A percentile compares a stretch with the other conserved stretches of the same genome.
These are phyloP conservation scores for Drosophila emarginata DNA, from an alignment of 2,888 invertebrate genomes.

Conservation along the genomic window DNA sequence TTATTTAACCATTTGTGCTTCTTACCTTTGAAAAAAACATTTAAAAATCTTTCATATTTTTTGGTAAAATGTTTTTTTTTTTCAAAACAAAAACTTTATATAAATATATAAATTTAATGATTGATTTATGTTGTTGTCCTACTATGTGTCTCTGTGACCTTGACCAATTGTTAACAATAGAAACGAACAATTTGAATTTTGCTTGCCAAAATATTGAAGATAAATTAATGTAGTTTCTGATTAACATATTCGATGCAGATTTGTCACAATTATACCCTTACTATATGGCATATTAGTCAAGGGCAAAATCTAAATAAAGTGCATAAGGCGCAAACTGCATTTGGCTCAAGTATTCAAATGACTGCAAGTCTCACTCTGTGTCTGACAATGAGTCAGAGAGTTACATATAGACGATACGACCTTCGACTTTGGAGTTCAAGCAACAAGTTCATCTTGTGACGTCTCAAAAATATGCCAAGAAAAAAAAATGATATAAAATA, in stretches of 20 bases:
- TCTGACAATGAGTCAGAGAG: constrained; percentile 1
- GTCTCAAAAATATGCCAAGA: constrained; percentile 26
- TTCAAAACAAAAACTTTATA: too few relatives aligned
- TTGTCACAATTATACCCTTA: background rate
- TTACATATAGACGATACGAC: constrained; percentile 5
- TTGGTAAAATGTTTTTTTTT: too few relatives aligned
- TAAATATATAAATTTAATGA: too few relatives aligned
- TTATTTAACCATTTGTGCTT: too few relatives aligned
- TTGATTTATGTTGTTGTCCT: too few relatives aligned
- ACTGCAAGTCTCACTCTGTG: background rate
- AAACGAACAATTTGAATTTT: too few relatives aligned
- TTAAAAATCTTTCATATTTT: too few relatives aligned
- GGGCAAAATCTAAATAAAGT: background rate
- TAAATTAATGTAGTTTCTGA: background rate
- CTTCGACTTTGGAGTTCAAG: constrained; percentile 59
- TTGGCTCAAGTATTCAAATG: background rate
- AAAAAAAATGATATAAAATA: background rate
- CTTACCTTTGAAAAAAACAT: too few relatives aligned
- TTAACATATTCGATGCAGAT: background rate
- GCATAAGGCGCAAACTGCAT: constrained; percentile 16
- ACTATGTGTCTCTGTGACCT: too few relatives aligned
- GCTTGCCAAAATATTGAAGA: too few relatives aligned
- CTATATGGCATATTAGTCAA: too few relatives aligned
- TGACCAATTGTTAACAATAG: too few relatives aligned
- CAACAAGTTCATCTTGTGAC: constrained; percentile 61